These are phyloP conservation scores for Rhagoletis zephyria DNA, from an alignment of 1,140 invertebrate genomes.

Conservation along the genomic window DNA sequence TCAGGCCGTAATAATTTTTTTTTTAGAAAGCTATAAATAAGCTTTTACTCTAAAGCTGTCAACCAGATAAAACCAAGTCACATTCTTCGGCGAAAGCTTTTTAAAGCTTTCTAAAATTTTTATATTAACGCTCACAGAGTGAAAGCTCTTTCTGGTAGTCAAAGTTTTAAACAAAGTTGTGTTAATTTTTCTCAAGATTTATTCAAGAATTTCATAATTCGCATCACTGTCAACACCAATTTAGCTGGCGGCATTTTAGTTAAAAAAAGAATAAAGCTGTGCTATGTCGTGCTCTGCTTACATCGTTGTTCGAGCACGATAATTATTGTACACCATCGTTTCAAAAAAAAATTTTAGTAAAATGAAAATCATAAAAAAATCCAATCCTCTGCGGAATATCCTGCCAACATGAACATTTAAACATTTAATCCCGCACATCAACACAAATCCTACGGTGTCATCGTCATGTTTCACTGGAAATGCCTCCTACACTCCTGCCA, in stretches of 20 bases:
- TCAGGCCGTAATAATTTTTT: too few species aligned
- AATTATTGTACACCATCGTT: not conserved
- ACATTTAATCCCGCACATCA: conserved; percentile 31
- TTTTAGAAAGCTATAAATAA: too few species aligned
- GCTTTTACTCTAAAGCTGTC: too few species aligned
- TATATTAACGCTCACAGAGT: too few species aligned
- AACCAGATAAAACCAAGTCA: too few species aligned
- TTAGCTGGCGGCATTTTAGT: not conserved
- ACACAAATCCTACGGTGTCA: conserved; percentile 38
- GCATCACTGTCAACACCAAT: not conserved
- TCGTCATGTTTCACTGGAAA: conserved; percentile 37
- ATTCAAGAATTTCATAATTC: too few species aligned
- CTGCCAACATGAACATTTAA: conserved; percentile 32
- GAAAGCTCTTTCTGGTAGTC: too few species aligned
- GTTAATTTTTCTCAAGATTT: too few species aligned
- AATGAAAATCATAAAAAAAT: conserved; percentile 11
- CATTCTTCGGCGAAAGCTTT: too few species aligned
- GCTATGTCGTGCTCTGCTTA: not conserved
- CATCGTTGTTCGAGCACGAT: not conserved
- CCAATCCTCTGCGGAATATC: not conserved
- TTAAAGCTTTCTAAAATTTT: too few species aligned
- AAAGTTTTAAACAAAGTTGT: too few species aligned
- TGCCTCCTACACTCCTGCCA: not conserved
- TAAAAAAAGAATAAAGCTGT: not conserved
- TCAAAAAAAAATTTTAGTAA: not conserved